A percentile compares a stretch with the other conserved stretches of the same genome.
These are phyloP conservation scores for Theocolax elegans DNA, from an alignment of 1,140 invertebrate genomes.

Conservation along the genomic window DNA sequence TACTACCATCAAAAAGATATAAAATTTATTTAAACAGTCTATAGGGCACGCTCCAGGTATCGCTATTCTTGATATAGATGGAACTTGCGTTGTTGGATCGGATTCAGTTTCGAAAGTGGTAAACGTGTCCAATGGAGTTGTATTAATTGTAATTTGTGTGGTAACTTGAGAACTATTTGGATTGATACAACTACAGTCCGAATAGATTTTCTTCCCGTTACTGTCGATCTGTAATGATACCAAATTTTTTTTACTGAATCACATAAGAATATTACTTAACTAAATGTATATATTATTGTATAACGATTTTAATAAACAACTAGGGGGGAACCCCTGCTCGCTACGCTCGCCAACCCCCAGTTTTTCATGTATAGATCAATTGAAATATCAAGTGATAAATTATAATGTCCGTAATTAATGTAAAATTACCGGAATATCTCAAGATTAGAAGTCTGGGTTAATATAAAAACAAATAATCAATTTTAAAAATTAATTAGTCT, in stretches of 20 bases:
- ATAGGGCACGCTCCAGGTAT: constrained; percentile 74
- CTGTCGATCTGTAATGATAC: constrained; percentile 40
- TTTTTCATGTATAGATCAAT: no score
- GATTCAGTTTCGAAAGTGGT: background rate
- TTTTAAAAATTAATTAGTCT: no score
- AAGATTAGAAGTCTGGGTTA: no score
- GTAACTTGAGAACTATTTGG: constrained; percentile 35
- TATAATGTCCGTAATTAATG: no score
- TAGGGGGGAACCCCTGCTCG: no score
- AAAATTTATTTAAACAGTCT: constrained; percentile 74
- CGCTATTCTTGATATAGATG: constrained; percentile 63
- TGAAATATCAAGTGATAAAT: no score
- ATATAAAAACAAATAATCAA: no score
- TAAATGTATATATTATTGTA: no score
- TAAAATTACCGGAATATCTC: no score
- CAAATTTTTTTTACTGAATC: background rate
- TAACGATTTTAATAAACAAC: no score
- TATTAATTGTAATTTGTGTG: background rate
- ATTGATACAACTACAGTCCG: constrained; percentile 71
- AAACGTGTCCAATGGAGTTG: background rate
- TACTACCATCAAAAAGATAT: constrained; percentile 75
- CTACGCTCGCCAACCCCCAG: no score
- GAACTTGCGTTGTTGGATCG: background rate
- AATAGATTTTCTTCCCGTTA: constrained; percentile 58
- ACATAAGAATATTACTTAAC: no score